phyloP scores from a whole-genome alignment of 1,140 invertebrate species.

The Lanistes nyassanus region DNA sequence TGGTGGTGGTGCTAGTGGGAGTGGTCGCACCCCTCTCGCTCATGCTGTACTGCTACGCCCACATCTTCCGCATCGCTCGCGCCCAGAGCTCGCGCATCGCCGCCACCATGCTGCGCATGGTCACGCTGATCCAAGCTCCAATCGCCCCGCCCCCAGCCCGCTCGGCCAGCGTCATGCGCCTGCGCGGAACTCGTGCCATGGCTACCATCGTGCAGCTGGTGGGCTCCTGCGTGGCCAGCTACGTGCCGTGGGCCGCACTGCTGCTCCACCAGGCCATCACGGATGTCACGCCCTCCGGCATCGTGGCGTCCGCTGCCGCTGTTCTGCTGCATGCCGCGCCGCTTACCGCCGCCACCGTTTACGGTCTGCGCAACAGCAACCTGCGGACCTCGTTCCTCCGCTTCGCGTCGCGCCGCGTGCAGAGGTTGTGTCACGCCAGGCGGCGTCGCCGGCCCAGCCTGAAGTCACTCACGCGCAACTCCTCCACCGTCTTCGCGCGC shows the following conservation, averaged over 20 bases:
- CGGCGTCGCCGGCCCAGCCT: slow-evolving; percentile 46
- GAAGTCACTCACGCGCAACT: slow-evolving; percentile 35
- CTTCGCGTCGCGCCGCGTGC: slow-evolving; percentile 42
- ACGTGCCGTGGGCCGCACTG: slow-evolving; percentile 52
- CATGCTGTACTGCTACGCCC: slow-evolving; percentile 54
- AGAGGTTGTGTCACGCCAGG: slow-evolving; percentile 43
- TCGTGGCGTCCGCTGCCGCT: slow-evolving; percentile 43
- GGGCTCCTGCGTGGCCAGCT: slow-evolving; percentile 53
- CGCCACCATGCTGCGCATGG: slow-evolving; percentile 58
- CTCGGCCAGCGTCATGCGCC: slow-evolving; percentile 32
- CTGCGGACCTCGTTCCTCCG: slow-evolving; percentile 49
- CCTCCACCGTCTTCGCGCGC: slow-evolving; percentile 27
- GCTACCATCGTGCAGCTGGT: slow-evolving; percentile 53
- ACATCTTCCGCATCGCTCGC: slow-evolving; percentile 55
- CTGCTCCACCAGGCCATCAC: slow-evolving; percentile 38
- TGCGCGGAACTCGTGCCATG: slow-evolving; percentile 56
- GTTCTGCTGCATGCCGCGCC: slow-evolving; percentile 53
- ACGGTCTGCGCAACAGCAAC: slow-evolving; percentile 54
- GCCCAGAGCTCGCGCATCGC: slow-evolving; percentile 57
- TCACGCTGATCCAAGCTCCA: slow-evolving; percentile 55
- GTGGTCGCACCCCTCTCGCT: slow-evolving; percentile 47
- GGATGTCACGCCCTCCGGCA: slow-evolving; percentile 25
- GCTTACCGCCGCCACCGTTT: slow-evolving; percentile 50
- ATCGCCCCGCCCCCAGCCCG: slow-evolving; percentile 41
- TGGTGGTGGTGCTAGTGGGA: slow-evolving; percentile 36